phyloP scores from a whole-genome alignment of 2,113 vertebrate genomes.

The Progne subis region DNA sequence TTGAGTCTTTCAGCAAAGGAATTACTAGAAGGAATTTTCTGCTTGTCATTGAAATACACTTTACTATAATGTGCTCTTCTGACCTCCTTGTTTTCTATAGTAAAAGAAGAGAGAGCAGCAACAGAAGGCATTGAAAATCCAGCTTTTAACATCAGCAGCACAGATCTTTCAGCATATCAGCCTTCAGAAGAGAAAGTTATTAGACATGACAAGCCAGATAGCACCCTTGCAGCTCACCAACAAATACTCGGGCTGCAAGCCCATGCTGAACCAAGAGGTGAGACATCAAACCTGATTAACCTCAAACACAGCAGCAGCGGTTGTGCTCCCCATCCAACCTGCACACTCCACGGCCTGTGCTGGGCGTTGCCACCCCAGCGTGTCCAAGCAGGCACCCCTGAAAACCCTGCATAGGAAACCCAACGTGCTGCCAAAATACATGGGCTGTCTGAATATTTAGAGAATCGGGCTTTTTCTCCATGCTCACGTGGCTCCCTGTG shows the following conservation, averaged over 20 bases:
- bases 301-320: conserved; percentile 77
- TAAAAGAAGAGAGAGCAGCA: conserved; percentile 73
- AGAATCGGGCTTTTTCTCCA: accelerated
- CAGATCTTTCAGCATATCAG: conserved; percentile 79
- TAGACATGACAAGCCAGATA: conserved; percentile 85
- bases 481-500: not conserved
- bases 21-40: conserved; percentile 83
- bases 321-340: conserved; percentile 80
- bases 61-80: conserved; percentile 71
- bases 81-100: conserved; percentile 82
- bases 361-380: conserved; percentile 70
- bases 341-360: not conserved
- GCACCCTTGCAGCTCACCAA: conserved; percentile 88
- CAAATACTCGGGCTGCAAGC: conserved; percentile 84
- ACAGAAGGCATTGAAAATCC: conserved; percentile 84
- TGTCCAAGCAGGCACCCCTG: conserved; percentile 69
- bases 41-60: conserved; percentile 78
- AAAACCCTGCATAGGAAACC: not conserved
- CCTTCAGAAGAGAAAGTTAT: conserved; percentile 82
- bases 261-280: conserved; percentile 87
- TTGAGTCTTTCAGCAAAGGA: conserved; percentile 83
- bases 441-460: not conserved
- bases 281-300: conserved; percentile 87
- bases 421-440: not conserved
- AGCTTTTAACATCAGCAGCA: conserved; percentile 81